phyloP scores from a whole-genome alignment of 2,113 vertebrate genomes.

The Phaetusa simplex region DNA sequence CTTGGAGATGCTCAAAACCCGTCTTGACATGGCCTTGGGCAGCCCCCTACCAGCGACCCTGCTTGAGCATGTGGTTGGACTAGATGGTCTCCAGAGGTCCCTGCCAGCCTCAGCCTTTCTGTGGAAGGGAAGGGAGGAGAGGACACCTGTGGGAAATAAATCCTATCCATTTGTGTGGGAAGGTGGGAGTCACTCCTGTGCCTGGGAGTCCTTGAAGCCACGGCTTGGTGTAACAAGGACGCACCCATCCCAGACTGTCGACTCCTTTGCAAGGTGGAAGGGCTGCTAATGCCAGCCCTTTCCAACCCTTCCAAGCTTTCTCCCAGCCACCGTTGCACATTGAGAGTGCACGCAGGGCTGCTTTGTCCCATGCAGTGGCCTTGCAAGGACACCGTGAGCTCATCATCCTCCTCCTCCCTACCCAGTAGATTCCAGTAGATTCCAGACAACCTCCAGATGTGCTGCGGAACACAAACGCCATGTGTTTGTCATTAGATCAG shows the following conservation, averaged over 20 bases:
- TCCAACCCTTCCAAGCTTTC: not conserved
- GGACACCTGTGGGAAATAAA: not conserved
- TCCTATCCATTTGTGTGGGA: not conserved
- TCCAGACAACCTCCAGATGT: not conserved
- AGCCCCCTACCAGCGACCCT: fast-evolving
- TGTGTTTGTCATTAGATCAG: not conserved
- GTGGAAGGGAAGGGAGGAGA: not conserved
- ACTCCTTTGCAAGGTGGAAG: not conserved
- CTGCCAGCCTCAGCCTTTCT: not conserved
- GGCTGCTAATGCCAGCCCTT: not conserved
- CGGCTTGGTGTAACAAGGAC: fast-evolving
- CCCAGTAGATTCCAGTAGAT: not conserved
- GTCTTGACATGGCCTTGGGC: not conserved
- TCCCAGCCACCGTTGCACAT: not conserved
- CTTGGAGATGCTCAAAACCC: not conserved
- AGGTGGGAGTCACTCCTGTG: not conserved
- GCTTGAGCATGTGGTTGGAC: not conserved
- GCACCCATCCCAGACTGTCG: not conserved
- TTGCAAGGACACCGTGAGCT: not conserved
- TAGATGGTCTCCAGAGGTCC: not conserved
- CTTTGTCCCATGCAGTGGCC: not conserved
- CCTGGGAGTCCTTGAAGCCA: not conserved
- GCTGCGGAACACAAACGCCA: not conserved
- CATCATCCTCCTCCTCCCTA: not conserved
- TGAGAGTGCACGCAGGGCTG: not conserved